Conservation (phyloP, 2,113 vertebrate genomes). For the Rattus rattus region DNA sequence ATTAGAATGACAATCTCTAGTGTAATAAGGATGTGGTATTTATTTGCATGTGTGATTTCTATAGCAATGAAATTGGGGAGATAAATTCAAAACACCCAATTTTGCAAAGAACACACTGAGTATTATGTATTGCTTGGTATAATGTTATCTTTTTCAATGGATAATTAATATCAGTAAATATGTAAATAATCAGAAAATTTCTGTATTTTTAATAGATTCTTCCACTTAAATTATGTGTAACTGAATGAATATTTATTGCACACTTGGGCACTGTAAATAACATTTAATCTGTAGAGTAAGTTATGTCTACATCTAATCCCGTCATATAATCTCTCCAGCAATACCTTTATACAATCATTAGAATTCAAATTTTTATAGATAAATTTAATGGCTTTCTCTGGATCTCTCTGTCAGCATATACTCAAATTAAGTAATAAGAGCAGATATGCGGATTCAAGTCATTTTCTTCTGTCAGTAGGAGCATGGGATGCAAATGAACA, state of each 20-base stretch:
- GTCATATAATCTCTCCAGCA: neutral
- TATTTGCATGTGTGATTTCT: neutral
- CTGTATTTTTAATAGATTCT: neutral
- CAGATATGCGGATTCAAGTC: neutral
- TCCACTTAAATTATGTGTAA: neutral
- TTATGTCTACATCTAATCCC: neutral
- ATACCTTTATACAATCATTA: neutral
- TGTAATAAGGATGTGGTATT: neutral
- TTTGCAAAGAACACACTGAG: neutral
- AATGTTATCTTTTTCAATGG: neutral
- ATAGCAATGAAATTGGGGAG: neutral
- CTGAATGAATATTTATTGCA: neutral
- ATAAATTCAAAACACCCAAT: neutral
- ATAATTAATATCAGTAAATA: neutral
- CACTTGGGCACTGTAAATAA: neutral
- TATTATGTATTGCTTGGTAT: neutral
- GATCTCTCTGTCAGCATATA: neutral
- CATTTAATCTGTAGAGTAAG: neutral
- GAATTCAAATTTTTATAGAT: neutral
- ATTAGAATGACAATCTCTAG: neutral
- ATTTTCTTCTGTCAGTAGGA: neutral
- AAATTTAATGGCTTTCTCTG: neutral
- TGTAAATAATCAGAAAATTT: neutral
- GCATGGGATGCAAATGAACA: accelerated
- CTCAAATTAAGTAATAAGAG: neutral